Evolutionary conservation across 2,888 invertebrate genomes (phyloP).

Genomic region (Thymelicus acteon): DNA sequence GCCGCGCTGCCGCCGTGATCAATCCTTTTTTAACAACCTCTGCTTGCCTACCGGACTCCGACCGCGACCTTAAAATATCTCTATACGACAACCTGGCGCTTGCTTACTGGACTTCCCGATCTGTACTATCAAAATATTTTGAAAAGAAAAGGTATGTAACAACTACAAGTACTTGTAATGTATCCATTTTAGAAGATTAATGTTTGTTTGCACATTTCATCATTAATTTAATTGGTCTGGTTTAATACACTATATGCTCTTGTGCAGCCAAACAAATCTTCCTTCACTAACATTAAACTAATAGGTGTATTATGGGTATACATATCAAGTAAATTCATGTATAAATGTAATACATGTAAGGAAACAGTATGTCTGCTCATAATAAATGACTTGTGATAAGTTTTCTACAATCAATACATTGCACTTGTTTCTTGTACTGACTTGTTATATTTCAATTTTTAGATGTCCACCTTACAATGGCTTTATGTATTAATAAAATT

Average conservation of each 20-base stretch:
- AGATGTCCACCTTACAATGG: not conserved
- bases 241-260: too few species aligned
- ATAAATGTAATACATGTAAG: too few species aligned
- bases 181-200: not conserved
- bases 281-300: too few species aligned
- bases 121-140: conserved; percentile 6
- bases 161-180: not conserved
- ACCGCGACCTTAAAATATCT: not conserved
- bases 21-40: too few species aligned
- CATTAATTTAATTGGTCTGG: not conserved
- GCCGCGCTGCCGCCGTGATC: too few species aligned
- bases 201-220: not conserved
- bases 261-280: too few species aligned
- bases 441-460: not conserved
- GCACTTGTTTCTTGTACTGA: not conserved
- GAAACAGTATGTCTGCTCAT: not conserved
- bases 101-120: conserved; percentile 6
- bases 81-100: conserved; percentile 4
- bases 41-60: conserved; percentile 6
- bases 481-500: conserved; percentile 4
- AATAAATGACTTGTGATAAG: not conserved
- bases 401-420: not conserved
- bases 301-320: too few species aligned
- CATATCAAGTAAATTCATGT: too few species aligned
- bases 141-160: conserved; percentile 5